Conservation (phyloP, 2,888 invertebrate genomes). For the Saturnia pavonia region DNA sequence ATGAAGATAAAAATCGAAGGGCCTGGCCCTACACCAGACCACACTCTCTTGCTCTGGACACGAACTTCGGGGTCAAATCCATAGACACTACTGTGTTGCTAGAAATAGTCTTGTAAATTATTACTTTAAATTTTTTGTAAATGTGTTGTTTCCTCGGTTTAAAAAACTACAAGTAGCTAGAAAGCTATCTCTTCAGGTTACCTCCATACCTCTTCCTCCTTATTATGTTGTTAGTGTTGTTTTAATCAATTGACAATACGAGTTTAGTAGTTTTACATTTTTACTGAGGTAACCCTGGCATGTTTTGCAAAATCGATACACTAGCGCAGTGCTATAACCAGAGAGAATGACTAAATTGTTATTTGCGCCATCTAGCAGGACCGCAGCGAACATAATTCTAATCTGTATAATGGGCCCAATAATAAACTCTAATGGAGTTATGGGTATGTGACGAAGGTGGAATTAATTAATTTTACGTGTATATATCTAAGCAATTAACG, state of each 20-base stretch:
- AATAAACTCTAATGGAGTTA: background rate
- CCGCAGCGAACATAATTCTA: slow-evolving; percentile 11
- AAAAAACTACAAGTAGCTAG: background rate
- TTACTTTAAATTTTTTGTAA: slow-evolving; percentile 21
- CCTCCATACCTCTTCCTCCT: background rate
- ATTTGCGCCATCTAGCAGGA: slow-evolving; percentile 61
- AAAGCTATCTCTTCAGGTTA: background rate
- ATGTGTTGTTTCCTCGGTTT: slow-evolving; percentile 14
- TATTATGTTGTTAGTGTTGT: background rate
- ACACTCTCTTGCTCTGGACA: slow-evolving; percentile 78
- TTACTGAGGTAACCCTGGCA: slow-evolving; percentile 48
- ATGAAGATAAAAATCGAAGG: slow-evolving; percentile 77
- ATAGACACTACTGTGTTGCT: slow-evolving; percentile 78
- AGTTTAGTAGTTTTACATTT: slow-evolving; percentile 14
- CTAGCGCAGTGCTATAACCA: slow-evolving; percentile 74
- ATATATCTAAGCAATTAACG: background rate
- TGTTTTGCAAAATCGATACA: slow-evolving; percentile 70
- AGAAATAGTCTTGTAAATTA: slow-evolving; percentile 33
- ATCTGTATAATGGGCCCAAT: background rate
- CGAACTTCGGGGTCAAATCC: slow-evolving; percentile 82
- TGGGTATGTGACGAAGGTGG: background rate
- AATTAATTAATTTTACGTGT: background rate
- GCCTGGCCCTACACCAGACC: slow-evolving; percentile 79
- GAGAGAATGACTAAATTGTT: slow-evolving; percentile 48
- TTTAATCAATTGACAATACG: background rate